phyloP scores from a whole-genome alignment of 2,113 vertebrate species.

The Sinocyclocheilus rhinocerous region DNA sequence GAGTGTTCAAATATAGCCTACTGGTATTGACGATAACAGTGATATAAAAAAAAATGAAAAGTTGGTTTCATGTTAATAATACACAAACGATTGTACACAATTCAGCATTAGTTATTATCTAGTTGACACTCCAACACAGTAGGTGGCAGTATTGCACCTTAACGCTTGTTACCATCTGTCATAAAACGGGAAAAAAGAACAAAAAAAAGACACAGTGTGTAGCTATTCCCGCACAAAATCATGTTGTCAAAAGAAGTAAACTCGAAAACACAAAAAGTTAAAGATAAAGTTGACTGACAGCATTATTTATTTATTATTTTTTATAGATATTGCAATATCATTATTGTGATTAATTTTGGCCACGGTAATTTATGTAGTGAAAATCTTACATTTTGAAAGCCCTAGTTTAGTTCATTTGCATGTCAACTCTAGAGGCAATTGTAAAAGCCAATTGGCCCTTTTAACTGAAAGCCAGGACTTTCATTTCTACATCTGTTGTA shows the following conservation, averaged over 20 bases:
- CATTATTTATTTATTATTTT: neutral
- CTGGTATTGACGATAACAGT: neutral
- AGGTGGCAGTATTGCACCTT: neutral
- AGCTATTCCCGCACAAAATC: neutral
- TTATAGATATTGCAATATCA: too few species aligned
- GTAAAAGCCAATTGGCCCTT: neutral
- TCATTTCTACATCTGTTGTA: neutral
- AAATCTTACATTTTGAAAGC: neutral
- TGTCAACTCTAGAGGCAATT: neutral
- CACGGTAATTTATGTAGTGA: neutral
- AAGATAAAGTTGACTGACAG: neutral
- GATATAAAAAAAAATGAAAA: neutral
- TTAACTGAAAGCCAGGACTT: neutral
- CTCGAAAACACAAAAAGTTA: neutral
- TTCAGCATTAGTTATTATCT: neutral
- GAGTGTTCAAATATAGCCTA: neutral
- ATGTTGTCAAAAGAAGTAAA: neutral
- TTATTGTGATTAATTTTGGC: too few species aligned
- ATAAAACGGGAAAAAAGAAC: neutral
- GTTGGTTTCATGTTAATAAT: neutral
- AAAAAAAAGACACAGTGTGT: neutral
- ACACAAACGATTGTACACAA: neutral
- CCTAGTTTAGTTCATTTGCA: neutral
- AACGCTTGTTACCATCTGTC: neutral
- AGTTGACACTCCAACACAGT: neutral